Conservation (phyloP, 2,888 invertebrate species). For the Drosophila cracens region DNA sequence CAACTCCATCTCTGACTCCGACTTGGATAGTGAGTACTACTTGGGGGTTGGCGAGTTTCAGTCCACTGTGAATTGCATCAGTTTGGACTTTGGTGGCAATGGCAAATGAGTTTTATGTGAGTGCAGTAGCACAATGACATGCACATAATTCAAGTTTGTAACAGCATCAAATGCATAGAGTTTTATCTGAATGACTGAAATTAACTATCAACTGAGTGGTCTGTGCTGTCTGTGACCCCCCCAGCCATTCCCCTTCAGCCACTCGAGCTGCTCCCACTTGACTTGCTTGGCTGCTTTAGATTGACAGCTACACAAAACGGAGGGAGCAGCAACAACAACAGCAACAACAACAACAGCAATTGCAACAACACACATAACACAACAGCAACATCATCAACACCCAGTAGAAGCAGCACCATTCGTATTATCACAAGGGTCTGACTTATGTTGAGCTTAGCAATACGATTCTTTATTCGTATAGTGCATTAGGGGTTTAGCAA, state of each 20-base stretch:
- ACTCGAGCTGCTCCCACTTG: slow-evolving; percentile 40
- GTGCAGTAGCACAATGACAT: slow-evolving; percentile 74
- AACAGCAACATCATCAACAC: slow-evolving; percentile 19
- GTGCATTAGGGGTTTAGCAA: slow-evolving; percentile 57
- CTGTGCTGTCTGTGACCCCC: slow-evolving; percentile 11
- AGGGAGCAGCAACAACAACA: slow-evolving; percentile 18
- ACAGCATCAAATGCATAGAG: slow-evolving; percentile 69
- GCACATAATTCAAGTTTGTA: slow-evolving; percentile 77
- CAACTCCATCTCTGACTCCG: not conserved
- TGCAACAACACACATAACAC: slow-evolving; percentile 9
- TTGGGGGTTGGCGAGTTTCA: slow-evolving; percentile 1
- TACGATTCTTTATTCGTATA: slow-evolving; percentile 55
- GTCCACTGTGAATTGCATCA: slow-evolving; percentile 12
- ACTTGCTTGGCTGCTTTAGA: slow-evolving; percentile 41
- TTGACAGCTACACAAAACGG: slow-evolving; percentile 51
- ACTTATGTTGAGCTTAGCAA: slow-evolving; percentile 49
- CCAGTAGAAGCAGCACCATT: slow-evolving; percentile 8
- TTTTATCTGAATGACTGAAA: slow-evolving; percentile 71
- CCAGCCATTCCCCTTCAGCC: slow-evolving; percentile 1
- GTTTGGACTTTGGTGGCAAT: slow-evolving; percentile 37
- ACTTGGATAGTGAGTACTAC: slow-evolving; percentile 7
- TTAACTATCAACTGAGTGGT: slow-evolving; percentile 65
- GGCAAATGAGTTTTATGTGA: slow-evolving; percentile 78
- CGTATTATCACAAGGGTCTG: slow-evolving; percentile 30
- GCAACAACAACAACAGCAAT: slow-evolving; percentile 3